Evolutionary conservation across 2,797 vertebrate species (phyloP).

Genomic region (Scolopax bukidnonensis): DNA sequence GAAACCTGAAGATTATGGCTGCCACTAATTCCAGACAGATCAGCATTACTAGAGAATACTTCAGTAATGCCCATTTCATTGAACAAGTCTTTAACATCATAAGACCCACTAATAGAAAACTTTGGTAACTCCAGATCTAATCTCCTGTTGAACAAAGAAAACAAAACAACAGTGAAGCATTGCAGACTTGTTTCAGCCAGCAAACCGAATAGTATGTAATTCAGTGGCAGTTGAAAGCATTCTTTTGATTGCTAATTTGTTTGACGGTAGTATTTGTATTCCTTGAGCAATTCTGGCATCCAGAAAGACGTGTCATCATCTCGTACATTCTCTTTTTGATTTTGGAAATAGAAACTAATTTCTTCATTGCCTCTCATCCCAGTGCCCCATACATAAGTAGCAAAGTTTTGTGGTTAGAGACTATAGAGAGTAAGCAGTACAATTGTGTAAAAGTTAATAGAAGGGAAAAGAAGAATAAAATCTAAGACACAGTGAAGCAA

Average conservation of each 20-base stretch:
- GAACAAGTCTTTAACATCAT: background rate
- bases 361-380: background rate
- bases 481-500: background rate
- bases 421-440: background rate
- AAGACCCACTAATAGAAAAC: constrained; percentile 47
- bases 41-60: constrained; percentile 40
- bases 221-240: background rate
- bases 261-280: background rate
- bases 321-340: background rate
- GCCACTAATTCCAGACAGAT: constrained; percentile 55
- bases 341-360: background rate
- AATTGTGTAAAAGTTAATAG: background rate
- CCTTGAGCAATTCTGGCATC: background rate
- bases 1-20: background rate
- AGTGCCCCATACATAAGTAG: background rate
- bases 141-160: constrained; percentile 43
- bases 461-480: background rate
- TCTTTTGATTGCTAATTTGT: background rate
- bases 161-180: background rate
- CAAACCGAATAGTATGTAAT: background rate
- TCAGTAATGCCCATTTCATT: constrained; percentile 55
- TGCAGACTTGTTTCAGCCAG: background rate
- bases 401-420: background rate
- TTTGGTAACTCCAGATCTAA: constrained; percentile 39
- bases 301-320: background rate